Conservation (phyloP, 2,113 vertebrate genomes). For the Orthochromis malagaraziensis region DNA sequence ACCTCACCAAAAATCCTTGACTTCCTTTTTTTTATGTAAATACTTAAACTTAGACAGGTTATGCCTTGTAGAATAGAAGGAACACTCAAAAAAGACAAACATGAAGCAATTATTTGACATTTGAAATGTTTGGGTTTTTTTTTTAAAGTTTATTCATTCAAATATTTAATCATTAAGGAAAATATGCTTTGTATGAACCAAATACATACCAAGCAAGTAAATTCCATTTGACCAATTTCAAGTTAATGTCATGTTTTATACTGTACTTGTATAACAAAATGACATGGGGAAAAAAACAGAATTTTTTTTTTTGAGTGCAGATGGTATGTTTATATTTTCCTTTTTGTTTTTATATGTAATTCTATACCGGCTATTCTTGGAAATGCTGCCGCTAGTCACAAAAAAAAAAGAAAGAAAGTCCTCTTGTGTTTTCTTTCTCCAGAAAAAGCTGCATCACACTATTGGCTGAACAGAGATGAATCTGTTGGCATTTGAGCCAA, state of each 20-base stretch:
- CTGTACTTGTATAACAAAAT: background rate
- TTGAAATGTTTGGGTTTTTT: background rate
- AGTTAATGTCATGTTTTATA: background rate
- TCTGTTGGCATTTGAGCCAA: background rate
- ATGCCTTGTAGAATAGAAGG: background rate
- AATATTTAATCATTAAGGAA: background rate
- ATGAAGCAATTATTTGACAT: background rate
- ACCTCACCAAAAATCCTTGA: background rate
- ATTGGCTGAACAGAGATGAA: background rate
- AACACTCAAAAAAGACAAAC: background rate
- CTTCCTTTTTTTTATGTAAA: background rate
- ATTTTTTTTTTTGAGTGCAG: background rate
- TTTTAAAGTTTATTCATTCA: background rate
- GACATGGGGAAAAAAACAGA: background rate
- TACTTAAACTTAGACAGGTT: background rate
- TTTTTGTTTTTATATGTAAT: background rate
- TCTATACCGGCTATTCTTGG: background rate
- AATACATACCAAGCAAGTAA: background rate
- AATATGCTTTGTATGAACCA: background rate
- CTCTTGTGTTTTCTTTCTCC: background rate
- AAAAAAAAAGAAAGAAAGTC: background rate
- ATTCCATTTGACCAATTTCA: background rate
- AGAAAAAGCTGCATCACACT: background rate
- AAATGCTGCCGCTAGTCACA: background rate
- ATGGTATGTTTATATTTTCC: background rate